These are phyloP conservation scores for Morpho helenor DNA, from an alignment of 2,888 invertebrate species.

Conservation along the genomic window DNA sequence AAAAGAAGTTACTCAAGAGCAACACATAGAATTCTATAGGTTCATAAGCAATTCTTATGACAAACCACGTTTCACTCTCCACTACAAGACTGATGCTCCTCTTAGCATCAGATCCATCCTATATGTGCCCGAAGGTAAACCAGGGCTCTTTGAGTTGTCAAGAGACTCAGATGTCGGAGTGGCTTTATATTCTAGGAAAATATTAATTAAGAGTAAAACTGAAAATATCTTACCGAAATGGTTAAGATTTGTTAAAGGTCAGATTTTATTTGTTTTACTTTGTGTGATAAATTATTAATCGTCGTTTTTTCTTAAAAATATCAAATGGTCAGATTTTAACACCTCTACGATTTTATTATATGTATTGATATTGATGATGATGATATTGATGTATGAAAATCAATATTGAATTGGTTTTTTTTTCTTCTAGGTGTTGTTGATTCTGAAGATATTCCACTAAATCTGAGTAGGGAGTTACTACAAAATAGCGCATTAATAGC, in stretches of 20 bases:
- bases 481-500: conserved; percentile 95
- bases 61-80: conserved; percentile 91
- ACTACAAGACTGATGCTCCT: conserved; percentile 96
- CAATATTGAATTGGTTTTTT: not conserved
- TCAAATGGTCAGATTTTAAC: too few relatives aligned
- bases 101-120: conserved; percentile 93
- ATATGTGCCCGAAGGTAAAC: conserved; percentile 96
- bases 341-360: too few relatives aligned
- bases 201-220: conserved; percentile 94
- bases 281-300: too few relatives aligned
- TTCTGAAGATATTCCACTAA: conserved; percentile 98
- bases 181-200: conserved; percentile 93
- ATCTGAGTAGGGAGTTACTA: conserved; percentile 95
- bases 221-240: conserved; percentile 96
- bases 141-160: conserved; percentile 93
- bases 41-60: conserved; percentile 93
- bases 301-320: too few relatives aligned
- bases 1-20: conserved; percentile 89
- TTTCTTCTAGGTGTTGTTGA: conserved; percentile 90
- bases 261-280: conserved; percentile 11
- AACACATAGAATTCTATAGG: conserved; percentile 96
- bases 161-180: conserved; percentile 92
- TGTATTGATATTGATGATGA: too few relatives aligned
- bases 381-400: too few relatives aligned
- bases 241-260: conserved; percentile 96